These are phyloP conservation scores for Xestia sexstrigata DNA, from an alignment of 2,888 invertebrate genomes.

Conservation along the genomic window DNA sequence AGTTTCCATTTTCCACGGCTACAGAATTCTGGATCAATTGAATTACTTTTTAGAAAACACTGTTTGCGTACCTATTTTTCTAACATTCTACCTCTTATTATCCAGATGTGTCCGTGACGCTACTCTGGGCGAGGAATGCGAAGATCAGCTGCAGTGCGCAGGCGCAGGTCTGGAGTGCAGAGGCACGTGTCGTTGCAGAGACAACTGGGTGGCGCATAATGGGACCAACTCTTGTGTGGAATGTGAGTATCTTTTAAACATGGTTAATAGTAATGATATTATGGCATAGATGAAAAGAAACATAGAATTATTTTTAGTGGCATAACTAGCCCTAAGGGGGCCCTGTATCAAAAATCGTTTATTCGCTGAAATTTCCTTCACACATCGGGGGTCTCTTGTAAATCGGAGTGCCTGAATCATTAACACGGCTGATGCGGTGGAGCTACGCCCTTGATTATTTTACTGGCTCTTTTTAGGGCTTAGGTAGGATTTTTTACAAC, in stretches of 20 bases:
- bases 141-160: constrained; percentile 87
- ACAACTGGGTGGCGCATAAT: constrained; percentile 84
- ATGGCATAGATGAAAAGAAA: no score
- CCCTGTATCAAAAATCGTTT: neutral
- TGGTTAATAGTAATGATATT: no score
- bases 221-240: constrained; percentile 84
- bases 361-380: neutral
- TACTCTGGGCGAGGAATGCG: constrained; percentile 82
- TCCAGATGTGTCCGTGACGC: constrained; percentile 87
- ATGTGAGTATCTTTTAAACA: constrained; percentile 74
- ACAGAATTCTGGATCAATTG: neutral
- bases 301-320: no score
- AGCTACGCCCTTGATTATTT: neutral
- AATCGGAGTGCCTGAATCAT: neutral
- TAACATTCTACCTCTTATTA: neutral
- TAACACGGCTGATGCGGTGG: no score
- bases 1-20: neutral
- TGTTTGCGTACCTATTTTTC: neutral
- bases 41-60: neutral
- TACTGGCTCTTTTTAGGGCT: fast-evolving
- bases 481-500: neutral
- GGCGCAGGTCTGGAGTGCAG: constrained; percentile 85
- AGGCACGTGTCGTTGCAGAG: constrained; percentile 84
- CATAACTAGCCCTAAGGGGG: neutral
- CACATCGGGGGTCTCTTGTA: neutral